phyloP scores from a whole-genome alignment of 2,888 invertebrate species.

The Hydrotaea diabolus region DNA sequence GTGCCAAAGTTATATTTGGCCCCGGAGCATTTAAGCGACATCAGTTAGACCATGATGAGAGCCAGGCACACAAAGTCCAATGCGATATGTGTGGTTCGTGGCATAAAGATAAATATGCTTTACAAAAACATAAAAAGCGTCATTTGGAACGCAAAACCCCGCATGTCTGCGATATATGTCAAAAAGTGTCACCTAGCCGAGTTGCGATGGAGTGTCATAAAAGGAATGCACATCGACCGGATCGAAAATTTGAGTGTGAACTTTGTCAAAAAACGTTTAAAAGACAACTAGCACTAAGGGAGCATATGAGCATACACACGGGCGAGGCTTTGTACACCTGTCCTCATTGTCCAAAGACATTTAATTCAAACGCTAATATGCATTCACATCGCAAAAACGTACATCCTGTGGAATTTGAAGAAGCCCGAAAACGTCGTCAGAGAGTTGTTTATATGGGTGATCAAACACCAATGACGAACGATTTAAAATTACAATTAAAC shows the following conservation, averaged over 20 bases:
- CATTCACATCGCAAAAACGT: conserved; percentile 79
- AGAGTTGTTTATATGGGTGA: not conserved
- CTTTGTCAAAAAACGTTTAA: conserved; percentile 37
- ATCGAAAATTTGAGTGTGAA: conserved; percentile 29
- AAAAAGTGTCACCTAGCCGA: conserved; percentile 77
- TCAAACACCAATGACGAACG: not conserved
- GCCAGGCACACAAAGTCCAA: conserved; percentile 76
- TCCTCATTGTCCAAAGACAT: conserved; percentile 79
- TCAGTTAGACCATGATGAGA: conserved; percentile 76
- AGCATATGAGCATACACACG: conserved; percentile 80
- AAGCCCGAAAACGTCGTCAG: conserved; percentile 30
- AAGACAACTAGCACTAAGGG: conserved; percentile 59
- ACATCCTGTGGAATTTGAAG: conserved; percentile 77
- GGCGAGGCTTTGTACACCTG: conserved; percentile 79
- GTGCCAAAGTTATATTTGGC: conserved; percentile 79
- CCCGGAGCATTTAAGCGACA: conserved; percentile 76
- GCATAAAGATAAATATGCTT: conserved; percentile 78
- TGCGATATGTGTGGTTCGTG: conserved; percentile 78
- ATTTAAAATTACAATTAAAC: no score
- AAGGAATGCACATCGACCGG: conserved; percentile 32
- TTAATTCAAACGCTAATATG: conserved; percentile 80
- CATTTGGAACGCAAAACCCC: conserved; percentile 78
- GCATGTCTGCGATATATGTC: conserved; percentile 79
- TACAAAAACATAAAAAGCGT: conserved; percentile 77
- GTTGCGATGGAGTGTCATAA: conserved; percentile 77